A percentile compares a stretch with the other conserved stretches of the same genome.
phyloP scores from a whole-genome alignment of 2,888 invertebrate genomes.

The Exephanes ischioxanthus region DNA sequence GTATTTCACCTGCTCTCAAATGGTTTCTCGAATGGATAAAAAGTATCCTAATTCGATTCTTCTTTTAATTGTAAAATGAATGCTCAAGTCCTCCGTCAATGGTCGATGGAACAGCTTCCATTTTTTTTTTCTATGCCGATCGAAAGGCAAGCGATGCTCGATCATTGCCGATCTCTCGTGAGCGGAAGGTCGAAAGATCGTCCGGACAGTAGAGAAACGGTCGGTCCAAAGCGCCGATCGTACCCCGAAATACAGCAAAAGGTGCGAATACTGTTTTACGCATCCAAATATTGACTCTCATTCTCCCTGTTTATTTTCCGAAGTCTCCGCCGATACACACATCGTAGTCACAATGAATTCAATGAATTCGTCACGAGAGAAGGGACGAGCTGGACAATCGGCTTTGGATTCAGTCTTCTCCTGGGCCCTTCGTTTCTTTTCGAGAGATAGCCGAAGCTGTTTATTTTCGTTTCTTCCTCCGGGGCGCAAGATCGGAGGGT shows the following conservation, averaged over 20 bases:
- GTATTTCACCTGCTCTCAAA: too few relatives aligned
- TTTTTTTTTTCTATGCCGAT: neutral
- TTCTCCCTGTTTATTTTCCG: slow-evolving; percentile 57
- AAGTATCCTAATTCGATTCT: neutral
- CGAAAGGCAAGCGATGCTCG: neutral
- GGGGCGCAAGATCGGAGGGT: slow-evolving; percentile 8
- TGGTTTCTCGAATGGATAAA: neutral
- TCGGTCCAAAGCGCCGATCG: neutral
- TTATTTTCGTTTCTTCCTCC: slow-evolving; percentile 28
- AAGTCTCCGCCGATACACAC: neutral
- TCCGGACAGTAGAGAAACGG: neutral
- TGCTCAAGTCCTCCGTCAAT: too few relatives aligned
- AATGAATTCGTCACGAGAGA: slow-evolving; percentile 63
- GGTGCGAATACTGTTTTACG: slow-evolving; percentile 48
- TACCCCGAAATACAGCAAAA: slow-evolving; percentile 22
- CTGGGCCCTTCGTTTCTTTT: slow-evolving; percentile 20
- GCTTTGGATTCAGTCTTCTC: slow-evolving; percentile 43
- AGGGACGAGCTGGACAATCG: slow-evolving; percentile 53
- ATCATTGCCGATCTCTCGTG: too few relatives aligned
- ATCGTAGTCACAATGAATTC: slow-evolving; percentile 37
- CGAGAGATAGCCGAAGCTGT: neutral
- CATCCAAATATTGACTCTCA: slow-evolving; percentile 64
- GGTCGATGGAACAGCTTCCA: too few relatives aligned
- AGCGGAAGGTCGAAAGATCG: neutral
- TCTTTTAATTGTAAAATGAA: neutral